Evolutionary conservation across 2,888 invertebrate species (phyloP), one percentile per base, ranked within the genome.

Genomic region (Ptilodon capucinus): DNA sequence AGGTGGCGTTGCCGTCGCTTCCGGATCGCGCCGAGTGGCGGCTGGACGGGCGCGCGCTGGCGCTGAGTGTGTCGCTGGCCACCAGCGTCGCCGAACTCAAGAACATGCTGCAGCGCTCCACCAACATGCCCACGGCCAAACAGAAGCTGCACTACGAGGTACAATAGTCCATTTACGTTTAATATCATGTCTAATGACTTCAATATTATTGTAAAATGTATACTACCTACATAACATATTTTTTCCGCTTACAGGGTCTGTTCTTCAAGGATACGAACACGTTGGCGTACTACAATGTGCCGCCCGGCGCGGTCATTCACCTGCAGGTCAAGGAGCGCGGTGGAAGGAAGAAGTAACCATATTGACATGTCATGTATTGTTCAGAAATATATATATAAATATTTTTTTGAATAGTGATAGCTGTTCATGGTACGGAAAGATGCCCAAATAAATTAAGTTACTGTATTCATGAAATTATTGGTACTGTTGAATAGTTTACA

Each of bases 221-320:
- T 28, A 11, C 9, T n/a, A 32, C 14, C 13, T 32, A 14, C 13
- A 14, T 11, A 32, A n/a, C n/a, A n/a, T n/a, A n/a, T n/a, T n/a
- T n/a, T 36, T n/a, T 19, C 9, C 19, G 0, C 6, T 57, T 65
- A 89, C 92, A 98, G 97, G 98, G 99, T 28, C 94, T 99, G 88
- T 99, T 99, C 92, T 97, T 99, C 92, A 99, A 99, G 82, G 99
- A 99, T 86, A 97, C 95, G 43, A 97, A 98, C 78, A 94, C 96
- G 0, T 91, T 99, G 84, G 99, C 98, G 0, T 99, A 95, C 91
- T 99, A 99, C 91, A 99, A 99, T 87, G 94, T 99, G 55, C 92
- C 94, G 8, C 95, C 96, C 25, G 97, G 96, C 44, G 95, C 96
- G 0, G 91, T 95, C 8, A 93, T 99, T 32, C 96, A 96, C 63